phyloP scores from a whole-genome alignment of 2,113 vertebrate genomes.

The Daphoenositta chrysoptera region DNA sequence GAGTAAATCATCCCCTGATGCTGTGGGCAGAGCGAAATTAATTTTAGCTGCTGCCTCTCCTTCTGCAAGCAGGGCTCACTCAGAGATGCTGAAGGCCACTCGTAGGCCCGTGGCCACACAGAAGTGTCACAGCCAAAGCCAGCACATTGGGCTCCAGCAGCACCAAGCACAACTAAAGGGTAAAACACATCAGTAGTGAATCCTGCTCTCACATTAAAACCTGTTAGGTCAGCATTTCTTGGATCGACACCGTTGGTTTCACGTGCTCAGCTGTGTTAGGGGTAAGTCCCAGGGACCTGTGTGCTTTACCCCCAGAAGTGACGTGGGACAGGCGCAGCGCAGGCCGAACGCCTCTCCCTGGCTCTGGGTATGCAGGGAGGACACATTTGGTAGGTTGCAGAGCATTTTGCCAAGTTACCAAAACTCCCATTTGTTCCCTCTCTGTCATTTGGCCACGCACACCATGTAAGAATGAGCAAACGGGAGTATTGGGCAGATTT shows the following conservation, averaged over 20 bases:
- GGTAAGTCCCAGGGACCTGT: neutral
- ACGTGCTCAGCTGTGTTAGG: neutral
- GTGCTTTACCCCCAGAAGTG: neutral
- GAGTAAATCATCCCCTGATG: slow-evolving; percentile 4
- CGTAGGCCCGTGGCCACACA: accelerated
- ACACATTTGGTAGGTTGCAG: accelerated
- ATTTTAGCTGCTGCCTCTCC: neutral
- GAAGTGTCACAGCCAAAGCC: neutral
- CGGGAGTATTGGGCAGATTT: neutral
- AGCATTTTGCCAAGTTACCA: neutral
- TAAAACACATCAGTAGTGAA: neutral
- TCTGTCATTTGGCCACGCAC: neutral
- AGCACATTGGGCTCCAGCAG: neutral
- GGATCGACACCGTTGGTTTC: neutral
- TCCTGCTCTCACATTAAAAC: neutral
- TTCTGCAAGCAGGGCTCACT: neutral
- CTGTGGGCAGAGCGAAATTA: neutral
- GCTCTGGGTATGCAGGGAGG: neutral
- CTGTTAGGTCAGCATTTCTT: neutral
- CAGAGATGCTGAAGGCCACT: neutral
- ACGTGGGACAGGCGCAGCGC: accelerated
- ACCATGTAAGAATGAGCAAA: neutral
- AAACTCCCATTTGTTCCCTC: neutral
- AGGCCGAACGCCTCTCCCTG: accelerated
- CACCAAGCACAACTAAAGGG: neutral